Base-by-base conservation (phyloP, 1,140 invertebrate species). In the Delia radicum region DNA sequence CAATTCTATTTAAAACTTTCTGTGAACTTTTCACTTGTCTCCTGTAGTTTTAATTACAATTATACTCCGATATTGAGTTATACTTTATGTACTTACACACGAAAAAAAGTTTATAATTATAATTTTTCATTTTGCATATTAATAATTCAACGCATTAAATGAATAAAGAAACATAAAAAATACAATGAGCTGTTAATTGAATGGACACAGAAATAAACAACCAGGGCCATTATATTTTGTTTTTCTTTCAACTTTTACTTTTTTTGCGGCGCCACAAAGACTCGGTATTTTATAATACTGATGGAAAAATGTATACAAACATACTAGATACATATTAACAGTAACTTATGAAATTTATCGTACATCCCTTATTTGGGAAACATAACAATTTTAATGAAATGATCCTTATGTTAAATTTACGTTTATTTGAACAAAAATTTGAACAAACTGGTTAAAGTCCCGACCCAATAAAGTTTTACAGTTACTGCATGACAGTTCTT, bases 151-250 rank as follows among this genome's bases (percentile, higher is more conserved):
- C 48, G 24, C 48, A 55, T 55, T 55, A 55, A 55, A 18, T 55
- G 46, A 18, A 55, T 46, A 55, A 55, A 55, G 21, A 24, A 55
- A 21, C 8, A 55, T 21, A 10, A 6, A 24, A 55, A 55, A 21
- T 21, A 55, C 48, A 55, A 55, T 55, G 48, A 55, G 48, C 48
- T 55, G 48, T 55, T 55, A 55, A 55, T 55, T 55, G 48, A 55
- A 55, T 55, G 48, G 48, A 55, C 48, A 55, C 48, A 55, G 48
- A 55, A 55, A 55, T 55, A 55, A 55, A 55, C 48, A 55, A 55
- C 48, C 48, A 21, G 5, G 48, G 48, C 48, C 48, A 55, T 55
- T 55, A 55, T 55, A 55, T 24, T 55, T 55, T 55, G 48, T 55
- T 55, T 18, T 18, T 42, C 37, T 55, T 21, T 55, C 24, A 55